These are phyloP conservation scores for Toxotes lorentzi DNA, from an alignment of 2,797 vertebrate genomes.

Conservation along the genomic window DNA sequence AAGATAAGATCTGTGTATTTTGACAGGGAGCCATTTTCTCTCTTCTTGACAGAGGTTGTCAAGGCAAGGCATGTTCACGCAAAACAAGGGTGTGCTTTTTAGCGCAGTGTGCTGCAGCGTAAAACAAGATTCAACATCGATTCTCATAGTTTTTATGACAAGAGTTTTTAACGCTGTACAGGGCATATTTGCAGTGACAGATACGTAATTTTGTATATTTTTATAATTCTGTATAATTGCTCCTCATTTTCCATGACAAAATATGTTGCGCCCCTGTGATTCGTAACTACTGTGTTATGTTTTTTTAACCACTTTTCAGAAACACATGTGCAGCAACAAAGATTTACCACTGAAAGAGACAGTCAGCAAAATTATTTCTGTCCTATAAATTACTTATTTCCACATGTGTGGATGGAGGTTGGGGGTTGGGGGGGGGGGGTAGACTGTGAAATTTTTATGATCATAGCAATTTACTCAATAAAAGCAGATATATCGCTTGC, in stretches of 20 bases:
- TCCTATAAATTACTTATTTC: conserved; percentile 33
- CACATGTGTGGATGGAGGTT: not conserved
- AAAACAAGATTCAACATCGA: not conserved
- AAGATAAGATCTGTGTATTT: not conserved
- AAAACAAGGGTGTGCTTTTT: not conserved
- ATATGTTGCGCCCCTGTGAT: not conserved
- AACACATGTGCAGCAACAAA: not conserved
- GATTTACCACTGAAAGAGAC: not conserved
- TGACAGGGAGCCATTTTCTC: not conserved
- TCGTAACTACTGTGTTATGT: not conserved
- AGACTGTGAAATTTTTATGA: conserved; percentile 60
- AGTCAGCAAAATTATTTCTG: conserved; percentile 37
- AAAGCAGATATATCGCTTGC: conserved; percentile 62
- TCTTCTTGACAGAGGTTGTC: not conserved
- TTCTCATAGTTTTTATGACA: not conserved
- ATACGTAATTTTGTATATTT: not conserved
- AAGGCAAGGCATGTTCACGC: not conserved
- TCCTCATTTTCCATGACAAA: not conserved
- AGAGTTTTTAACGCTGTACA: not conserved
- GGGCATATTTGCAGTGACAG: not conserved
- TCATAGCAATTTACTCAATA: conserved; percentile 66
- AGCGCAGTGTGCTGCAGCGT: not conserved
- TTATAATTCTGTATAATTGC: not conserved
- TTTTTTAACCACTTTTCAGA: conserved; percentile 3
- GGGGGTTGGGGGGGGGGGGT: conserved; percentile 20